Evolutionary conservation across 2,888 invertebrate species (phyloP), one percentile per base, ranked within the genome.

Genomic region (Drosophila affinis): DNA sequence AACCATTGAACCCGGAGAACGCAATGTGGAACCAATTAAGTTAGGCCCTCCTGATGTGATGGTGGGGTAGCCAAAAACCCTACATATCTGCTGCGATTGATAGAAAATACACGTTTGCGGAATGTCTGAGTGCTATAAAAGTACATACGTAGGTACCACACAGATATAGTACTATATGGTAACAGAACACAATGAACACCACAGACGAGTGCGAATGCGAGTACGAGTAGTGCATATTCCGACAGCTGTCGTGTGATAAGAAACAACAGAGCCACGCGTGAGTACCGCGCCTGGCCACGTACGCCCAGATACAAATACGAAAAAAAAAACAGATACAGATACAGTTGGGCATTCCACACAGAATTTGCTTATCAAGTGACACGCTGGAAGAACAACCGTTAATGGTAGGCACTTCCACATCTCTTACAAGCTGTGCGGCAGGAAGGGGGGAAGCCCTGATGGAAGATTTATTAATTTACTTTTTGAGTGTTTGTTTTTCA

Each of bases 11-110:
- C 45, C 65, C 62, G 64, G 67, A 72, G 53, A 48, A 17, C 63
- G 39, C 60, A 70, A 74, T 59, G 52, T 21, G 32, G 14, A 48
- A 54, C 46, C 72, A 53, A 75, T 78, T 67, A 63, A 55, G 61
- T 63, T 75, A 75, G 77, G 78, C 67, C 75, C 24, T 27, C 48
- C 21, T 21, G 21, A 21, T 21, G 21, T 34, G 49, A 29, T 4
- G 10, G 17, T 34, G 34, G 10, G 47, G 32, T 34, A 39, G 46
- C 27, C 46, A 55, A 39, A 39, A 39, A 39, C 6, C 14, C 14
- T 14, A 39, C 2, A 14, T 14, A 14, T 29, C 29, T 29, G 9
- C 29, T 7, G 18, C 60, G 27, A 48, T 65, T 32, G 45, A 45
- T 27, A 14, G 48, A 18, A 32, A 61, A 58, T 59, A 57, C 12